These are phyloP conservation scores for Hyposoter dolosus DNA, from an alignment of 2,888 invertebrate genomes.

Conservation along the genomic window DNA sequence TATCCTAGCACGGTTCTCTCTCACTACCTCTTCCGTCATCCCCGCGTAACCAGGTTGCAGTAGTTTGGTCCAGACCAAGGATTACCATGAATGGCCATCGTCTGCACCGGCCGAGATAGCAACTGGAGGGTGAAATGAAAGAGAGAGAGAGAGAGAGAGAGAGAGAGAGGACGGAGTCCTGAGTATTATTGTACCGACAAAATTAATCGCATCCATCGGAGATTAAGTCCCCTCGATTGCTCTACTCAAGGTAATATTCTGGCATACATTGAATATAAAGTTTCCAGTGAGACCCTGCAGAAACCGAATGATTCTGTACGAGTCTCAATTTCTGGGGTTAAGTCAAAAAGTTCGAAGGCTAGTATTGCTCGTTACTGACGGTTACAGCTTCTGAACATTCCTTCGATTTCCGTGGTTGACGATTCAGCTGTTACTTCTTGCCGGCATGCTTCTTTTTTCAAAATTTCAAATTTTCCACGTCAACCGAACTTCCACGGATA, in stretches of 20 bases:
- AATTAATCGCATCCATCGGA: slow-evolving; percentile 81
- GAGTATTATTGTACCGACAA: slow-evolving; percentile 79
- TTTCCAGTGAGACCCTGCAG: neutral
- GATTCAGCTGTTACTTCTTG: neutral
- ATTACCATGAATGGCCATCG: slow-evolving; percentile 82
- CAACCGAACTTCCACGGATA: too few species aligned
- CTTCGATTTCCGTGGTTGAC: neutral
- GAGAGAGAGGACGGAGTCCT: slow-evolving; percentile 62
- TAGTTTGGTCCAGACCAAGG: slow-evolving; percentile 69
- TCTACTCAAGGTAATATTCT: slow-evolving; percentile 54
- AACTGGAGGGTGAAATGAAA: slow-evolving; percentile 68
- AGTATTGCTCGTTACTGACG: neutral
- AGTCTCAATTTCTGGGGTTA: neutral
- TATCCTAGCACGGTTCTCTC: slow-evolving; percentile 48
- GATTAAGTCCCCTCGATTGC: slow-evolving; percentile 77
- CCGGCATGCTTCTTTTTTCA: neutral
- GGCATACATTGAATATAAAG: slow-evolving; percentile 4
- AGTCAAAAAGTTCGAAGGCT: neutral
- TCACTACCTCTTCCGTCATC: slow-evolving; percentile 29
- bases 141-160: slow-evolving; percentile 31
- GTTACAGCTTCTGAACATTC: neutral
- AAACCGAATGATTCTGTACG: neutral
- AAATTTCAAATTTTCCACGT: neutral
- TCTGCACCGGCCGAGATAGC: slow-evolving; percentile 79
- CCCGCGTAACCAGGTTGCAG: slow-evolving; percentile 43